Evolutionary conservation across 2,113 vertebrate genomes (phyloP).

Genomic region (Lipophrys pholis): DNA sequence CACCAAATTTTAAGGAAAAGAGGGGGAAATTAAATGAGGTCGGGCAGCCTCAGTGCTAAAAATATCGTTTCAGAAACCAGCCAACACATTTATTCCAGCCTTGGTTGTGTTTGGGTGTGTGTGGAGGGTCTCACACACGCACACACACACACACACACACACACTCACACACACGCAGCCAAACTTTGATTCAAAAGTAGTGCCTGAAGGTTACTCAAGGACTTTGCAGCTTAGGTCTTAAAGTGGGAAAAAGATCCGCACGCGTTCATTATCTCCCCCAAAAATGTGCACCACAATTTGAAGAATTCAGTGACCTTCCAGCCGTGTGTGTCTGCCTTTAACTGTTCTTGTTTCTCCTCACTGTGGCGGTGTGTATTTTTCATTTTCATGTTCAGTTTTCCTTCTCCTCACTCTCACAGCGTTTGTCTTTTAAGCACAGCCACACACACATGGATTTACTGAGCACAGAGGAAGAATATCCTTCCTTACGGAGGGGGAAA

Average conservation of each 20-base stretch:
- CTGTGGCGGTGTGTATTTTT: constrained; percentile 20
- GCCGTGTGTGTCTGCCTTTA: constrained; percentile 14
- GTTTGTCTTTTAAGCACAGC: constrained; percentile 39
- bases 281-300: constrained; percentile 21
- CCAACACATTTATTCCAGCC: constrained; percentile 6
- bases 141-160: neutral
- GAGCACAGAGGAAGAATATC: constrained; percentile 61
- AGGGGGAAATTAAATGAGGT: constrained; percentile 5
- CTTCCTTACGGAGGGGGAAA: constrained; percentile 21
- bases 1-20: constrained; percentile 1
- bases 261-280: constrained; percentile 21
- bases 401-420: constrained; percentile 1
- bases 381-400: constrained; percentile 28
- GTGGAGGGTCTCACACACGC: neutral
- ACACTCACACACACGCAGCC: neutral
- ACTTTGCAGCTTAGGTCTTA: neutral
- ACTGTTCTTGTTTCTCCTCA: constrained; percentile 20
- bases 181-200: neutral
- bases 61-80: constrained; percentile 18
- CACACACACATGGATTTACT: constrained; percentile 24
- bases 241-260: constrained; percentile 5
- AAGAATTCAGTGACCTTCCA: constrained; percentile 27
- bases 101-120: constrained; percentile 18
- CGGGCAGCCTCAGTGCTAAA: neutral
- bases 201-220: constrained; percentile 26